Evolutionary conservation across 1,140 invertebrate genomes (phyloP).

Genomic region (Drosophila elegans): DNA sequence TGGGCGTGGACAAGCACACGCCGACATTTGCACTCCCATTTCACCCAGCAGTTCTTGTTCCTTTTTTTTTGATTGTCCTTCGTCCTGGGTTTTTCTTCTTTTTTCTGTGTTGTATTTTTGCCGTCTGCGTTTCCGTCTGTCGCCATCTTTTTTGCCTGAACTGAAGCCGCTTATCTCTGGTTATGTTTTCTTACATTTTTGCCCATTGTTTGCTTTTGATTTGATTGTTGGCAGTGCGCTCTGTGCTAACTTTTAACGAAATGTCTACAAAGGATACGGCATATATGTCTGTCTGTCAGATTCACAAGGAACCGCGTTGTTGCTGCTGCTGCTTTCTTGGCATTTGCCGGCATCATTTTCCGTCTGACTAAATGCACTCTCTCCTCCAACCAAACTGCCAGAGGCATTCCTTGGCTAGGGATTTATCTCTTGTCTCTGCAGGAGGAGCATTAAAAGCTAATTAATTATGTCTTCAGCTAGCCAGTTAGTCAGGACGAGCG

Average conservation of each 20-base stretch:
- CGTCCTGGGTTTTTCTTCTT: neutral
- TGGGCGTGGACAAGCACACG: slow-evolving; percentile 67
- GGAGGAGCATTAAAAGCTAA: slow-evolving; percentile 81
- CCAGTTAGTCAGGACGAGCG: slow-evolving; percentile 58
- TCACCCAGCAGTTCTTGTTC: slow-evolving; percentile 23
- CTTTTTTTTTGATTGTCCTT: slow-evolving; percentile 13
- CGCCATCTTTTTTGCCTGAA: slow-evolving; percentile 78
- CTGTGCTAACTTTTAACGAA: slow-evolving; percentile 79
- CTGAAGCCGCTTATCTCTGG: slow-evolving; percentile 82
- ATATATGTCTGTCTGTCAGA: slow-evolving; percentile 65
- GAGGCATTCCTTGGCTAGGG: slow-evolving; percentile 39
- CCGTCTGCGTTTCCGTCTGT: slow-evolving; percentile 78
- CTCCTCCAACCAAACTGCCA: slow-evolving; percentile 20
- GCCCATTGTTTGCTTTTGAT: slow-evolving; percentile 83
- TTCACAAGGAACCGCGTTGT: slow-evolving; percentile 49
- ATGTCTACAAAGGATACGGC: slow-evolving; percentile 77
- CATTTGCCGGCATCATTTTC: slow-evolving; percentile 75
- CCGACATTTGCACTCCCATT: slow-evolving; percentile 62
- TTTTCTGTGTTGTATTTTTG: slow-evolving; percentile 55
- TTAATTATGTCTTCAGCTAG: slow-evolving; percentile 78
- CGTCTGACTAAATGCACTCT: slow-evolving; percentile 81
- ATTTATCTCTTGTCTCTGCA: slow-evolving; percentile 27
- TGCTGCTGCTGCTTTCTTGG: slow-evolving; percentile 24
- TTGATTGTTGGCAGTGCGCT: slow-evolving; percentile 79
- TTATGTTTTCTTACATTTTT: slow-evolving; percentile 84